Percentiles rank a stretch among this genome's conserved stretches.
These are phyloP conservation scores for Pocillopora damicornis DNA, from an alignment of 64 coral and sea anemone species.

Conservation along the genomic window DNA sequence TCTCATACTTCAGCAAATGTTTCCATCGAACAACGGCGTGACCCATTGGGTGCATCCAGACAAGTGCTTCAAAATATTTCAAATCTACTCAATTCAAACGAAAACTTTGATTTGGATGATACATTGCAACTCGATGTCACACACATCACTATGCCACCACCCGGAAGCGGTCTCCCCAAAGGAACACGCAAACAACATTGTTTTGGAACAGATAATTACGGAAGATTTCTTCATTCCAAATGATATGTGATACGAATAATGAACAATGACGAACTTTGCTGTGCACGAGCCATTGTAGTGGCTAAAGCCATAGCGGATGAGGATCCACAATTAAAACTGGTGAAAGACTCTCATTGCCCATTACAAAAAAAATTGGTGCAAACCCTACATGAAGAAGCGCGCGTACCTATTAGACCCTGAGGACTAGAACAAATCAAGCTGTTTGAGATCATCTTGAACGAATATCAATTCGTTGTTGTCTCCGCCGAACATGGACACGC, in stretches of 20 bases:
- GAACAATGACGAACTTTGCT: constrained; percentile 47
- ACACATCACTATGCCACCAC: neutral
- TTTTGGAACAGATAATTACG: neutral
- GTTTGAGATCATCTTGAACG: constrained; percentile 32
- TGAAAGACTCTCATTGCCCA: neutral
- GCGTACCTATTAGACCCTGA: constrained; percentile 17
- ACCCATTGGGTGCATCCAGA: too few relatives aligned
- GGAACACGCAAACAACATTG: neutral
- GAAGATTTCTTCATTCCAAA: constrained; percentile 9
- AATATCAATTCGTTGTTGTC: constrained; percentile 51
- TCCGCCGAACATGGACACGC: constrained; percentile 31
- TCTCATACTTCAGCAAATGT: too few relatives aligned
- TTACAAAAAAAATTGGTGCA: constrained; percentile 2
- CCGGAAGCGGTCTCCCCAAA: too few relatives aligned
- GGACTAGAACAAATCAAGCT: constrained; percentile 44
- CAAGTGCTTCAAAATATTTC: neutral
- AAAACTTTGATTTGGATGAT: neutral
- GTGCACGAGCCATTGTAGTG: constrained; percentile 1
- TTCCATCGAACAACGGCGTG: too few relatives aligned
- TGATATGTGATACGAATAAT: constrained; percentile 7
- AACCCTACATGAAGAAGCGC: neutral
- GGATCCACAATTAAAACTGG: neutral
- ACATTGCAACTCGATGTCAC: neutral
- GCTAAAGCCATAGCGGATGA: neutral
- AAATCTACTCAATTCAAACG: neutral